Evolutionary conservation across 1,140 invertebrate genomes (phyloP), one percentile per base, ranked within the genome.

Genomic region (Yoshiicerus persimilis): DNA sequence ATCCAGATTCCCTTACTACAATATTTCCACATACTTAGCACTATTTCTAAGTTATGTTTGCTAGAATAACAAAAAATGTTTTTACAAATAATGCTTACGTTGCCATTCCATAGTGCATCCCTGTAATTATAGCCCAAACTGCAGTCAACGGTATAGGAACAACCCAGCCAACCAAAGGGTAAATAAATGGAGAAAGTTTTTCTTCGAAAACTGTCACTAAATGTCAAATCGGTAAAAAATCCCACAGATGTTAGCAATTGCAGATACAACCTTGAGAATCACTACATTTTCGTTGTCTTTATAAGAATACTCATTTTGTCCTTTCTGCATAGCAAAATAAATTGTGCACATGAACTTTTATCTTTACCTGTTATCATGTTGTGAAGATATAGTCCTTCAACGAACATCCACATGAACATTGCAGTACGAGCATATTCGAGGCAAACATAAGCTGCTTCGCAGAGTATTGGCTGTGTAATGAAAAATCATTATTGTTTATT

Each of bases 181-280:
- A 95, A 11, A 93, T 84, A 16, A 10, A 34, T 9, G 85, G 85
- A 32, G 88, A 86, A 11, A 95, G 95, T 66, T 95, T 94, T 83
- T 96, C 95, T 91, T 96, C 95, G 91, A 98, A 96, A 0, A 97
- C 95, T 0, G 96, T 95, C 1, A 97, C 95, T 91, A 93, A 27
- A 30, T 6, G 16, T 6, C 10, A 41, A 64, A n/a, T n/a, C n/a
- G n/a, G n/a, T 84, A n/a, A 30, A 64, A n/a, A 38, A 39, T 25
- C n/a, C 4, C 20, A 27, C 5, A 64, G 10, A 10, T 27, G 23
- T 10, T 25, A 25, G 23, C 11, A 62, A 23, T 64, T 1, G 20
- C 8, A 62, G 6, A 10, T 41, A 41, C 16, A 13, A 9, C 10
- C 39, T 41, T 41, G 9, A 1, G 13, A 56, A n/a, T 16, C 13